phyloP scores from a whole-genome alignment of 2,113 vertebrate genomes.

The Campylomormyrus numenius region DNA sequence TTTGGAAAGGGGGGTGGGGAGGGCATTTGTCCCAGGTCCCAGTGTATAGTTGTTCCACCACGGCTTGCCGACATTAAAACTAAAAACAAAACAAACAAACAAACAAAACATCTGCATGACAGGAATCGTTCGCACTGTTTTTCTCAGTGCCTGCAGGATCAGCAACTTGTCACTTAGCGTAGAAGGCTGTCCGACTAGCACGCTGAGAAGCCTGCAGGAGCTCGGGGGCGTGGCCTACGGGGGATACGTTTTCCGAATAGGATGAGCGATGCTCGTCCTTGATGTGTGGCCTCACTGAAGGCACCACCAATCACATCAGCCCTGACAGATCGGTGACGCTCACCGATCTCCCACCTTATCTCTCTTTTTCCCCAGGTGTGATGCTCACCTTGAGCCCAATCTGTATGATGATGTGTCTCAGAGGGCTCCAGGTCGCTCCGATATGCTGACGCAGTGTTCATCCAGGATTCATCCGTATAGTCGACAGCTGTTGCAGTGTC shows the following conservation, averaged over 20 bases:
- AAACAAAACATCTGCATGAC: background rate
- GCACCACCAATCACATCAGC: conserved; percentile 44
- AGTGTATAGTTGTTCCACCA: too few species aligned
- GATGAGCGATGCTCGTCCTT: conserved; percentile 21
- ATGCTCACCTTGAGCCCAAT: conserved; percentile 27
- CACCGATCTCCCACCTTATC: background rate
- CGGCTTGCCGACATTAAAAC: conserved; percentile 22
- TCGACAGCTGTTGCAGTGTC: background rate
- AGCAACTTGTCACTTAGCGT: background rate
- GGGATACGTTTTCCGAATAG: background rate
- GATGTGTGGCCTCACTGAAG: conserved; percentile 31
- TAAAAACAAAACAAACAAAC: background rate
- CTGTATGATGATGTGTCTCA: conserved; percentile 24
- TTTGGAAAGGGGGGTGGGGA: too few species aligned
- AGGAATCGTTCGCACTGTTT: background rate
- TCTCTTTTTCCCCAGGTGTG: background rate
- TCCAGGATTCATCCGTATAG: background rate
- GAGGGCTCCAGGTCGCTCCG: conserved; percentile 30
- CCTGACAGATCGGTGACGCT: background rate
- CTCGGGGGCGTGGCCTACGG: background rate
- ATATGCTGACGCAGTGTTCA: conserved; percentile 3
- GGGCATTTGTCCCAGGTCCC: too few species aligned
- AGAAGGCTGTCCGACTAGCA: background rate
- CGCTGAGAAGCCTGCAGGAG: background rate
- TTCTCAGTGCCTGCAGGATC: background rate